Base-by-base conservation (phyloP, 2,113 vertebrate genomes). In the Triplophysa dalaica region DNA sequence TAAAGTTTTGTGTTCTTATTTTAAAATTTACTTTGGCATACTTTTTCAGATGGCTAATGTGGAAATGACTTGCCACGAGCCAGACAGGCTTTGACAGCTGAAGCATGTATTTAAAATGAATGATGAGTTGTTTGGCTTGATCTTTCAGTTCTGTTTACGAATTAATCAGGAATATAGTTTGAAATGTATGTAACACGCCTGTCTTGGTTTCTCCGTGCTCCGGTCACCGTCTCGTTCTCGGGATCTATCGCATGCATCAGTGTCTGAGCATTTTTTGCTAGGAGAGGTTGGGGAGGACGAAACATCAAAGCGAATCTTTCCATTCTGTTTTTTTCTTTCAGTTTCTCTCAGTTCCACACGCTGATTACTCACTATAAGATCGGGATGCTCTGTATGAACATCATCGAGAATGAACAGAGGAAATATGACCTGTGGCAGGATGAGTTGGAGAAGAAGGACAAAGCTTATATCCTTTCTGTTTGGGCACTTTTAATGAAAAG, bases 351-450 rank as follows among this genome's bases (percentile, higher is more conserved):
- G 62, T 98, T 99, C 90, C 96, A 97, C 68, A 93, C 94, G 64
- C 92, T 96, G 80, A 95, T 98, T 84, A 95, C 96, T 22, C 95
- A 97, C 79, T 98, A 96, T 83, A 98, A 97, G 92, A 96, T 97
- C 62, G 96, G 95, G 80, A 94, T 94, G 61, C 91, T 98, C 0
- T 97, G 95, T 81, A 96, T 94, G 96, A 97, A 94, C 87, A 96
- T 97, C 77, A 95, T 97, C 48, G 96, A 98, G 79, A 95, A 97
- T 72, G 95, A 98, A 79, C 93, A 97, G 89, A 98, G 96, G 93
- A 94, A 95, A 83, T 95, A 92, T 10, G 94, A 96, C 77, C 92
- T 98, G 78, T 98, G 97, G 96, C 95, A 96, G 81, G 96, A 98
- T 29, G 96, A 98, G 83, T 92, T 97, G 73, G 92, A 94, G 88